Evolutionary conservation across 2,888 invertebrate genomes (phyloP), one percentile per base, ranked within the genome.

Genomic region (Diploptera punctata): DNA sequence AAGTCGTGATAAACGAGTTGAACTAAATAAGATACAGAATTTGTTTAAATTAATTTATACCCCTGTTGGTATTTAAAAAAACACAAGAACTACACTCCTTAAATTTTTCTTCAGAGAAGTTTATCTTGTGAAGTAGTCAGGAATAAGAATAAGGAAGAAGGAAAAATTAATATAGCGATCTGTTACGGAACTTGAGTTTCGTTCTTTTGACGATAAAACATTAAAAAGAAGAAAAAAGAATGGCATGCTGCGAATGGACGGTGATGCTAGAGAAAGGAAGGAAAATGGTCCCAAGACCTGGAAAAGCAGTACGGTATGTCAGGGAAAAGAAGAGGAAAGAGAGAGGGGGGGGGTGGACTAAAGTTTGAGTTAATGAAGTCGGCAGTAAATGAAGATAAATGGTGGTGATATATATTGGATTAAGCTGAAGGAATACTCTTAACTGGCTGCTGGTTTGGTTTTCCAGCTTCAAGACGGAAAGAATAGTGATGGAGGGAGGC

Each of bases 361-460:
- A 61, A 70, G 49, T 70, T 81, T 78, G 76, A 81, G 80, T 82
- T 84, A 83, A 83, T 84, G 83, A 84, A 82, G 82, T 81, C 81
- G 82, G 79, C 80, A 78, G 79, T 81, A 84, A 84, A 84, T 83
- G 84, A 84, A 84, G 84, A 84, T 83, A 83, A 84, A 84, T 84
- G 82, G 80, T 82, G 79, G 79, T 76, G 81, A 83, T 83, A 84
- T 84, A 83, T 83, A 84, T 84, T 84, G 83, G 83, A 84, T 84
- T 84, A 83, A 81, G 80, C 78, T 80, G 81, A 82, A 80, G 82
- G 79, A 79, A 79, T 75, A 47, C 44, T 65, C 65, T 65, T 65
- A 47, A 47, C 47, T 47, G 29, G 16, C 57, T 57, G 57, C 57
- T 57, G 49, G 33, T 49, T 57, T 57, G 57, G 31, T 57, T 26